phyloP scores from a whole-genome alignment of 2,888 invertebrate genomes.

The Pyrochroa serraticornis region DNA sequence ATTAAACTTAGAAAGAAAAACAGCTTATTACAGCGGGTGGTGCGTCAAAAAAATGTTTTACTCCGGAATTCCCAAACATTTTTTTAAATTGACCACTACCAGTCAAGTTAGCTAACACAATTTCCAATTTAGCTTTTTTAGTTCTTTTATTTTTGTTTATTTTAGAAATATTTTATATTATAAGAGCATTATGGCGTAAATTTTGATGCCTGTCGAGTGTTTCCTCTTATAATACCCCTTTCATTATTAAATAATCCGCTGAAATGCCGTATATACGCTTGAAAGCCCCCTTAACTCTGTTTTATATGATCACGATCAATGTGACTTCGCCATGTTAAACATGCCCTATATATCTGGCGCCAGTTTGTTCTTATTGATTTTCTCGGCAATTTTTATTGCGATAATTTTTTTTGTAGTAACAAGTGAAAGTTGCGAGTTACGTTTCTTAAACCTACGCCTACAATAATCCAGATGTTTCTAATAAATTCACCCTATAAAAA shows the following conservation, averaged over 20 bases:
- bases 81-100: no score
- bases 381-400: slow-evolving; percentile 29
- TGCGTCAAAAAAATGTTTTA: no score
- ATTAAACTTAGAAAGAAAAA: no score
- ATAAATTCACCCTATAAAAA: slow-evolving; percentile 9
- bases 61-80: no score
- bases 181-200: slow-evolving; percentile 30
- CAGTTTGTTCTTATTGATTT: slow-evolving; percentile 39
- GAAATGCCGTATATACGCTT: slow-evolving; percentile 33
- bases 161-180: slow-evolving; percentile 35
- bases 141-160: no score
- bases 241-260: slow-evolving; percentile 38
- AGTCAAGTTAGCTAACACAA: no score
- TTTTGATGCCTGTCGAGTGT: slow-evolving; percentile 23
- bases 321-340: slow-evolving; percentile 35
- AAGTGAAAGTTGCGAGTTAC: no score
- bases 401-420: slow-evolving; percentile 3
- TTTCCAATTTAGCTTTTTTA: no score
- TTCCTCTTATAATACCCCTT: slow-evolving; percentile 33
- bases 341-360: slow-evolving; percentile 35
- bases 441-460: no score
- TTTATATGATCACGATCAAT: slow-evolving; percentile 38
- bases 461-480: no score
- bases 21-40: no score
- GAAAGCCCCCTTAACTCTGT: slow-evolving; percentile 32